These are phyloP conservation scores for Danio choprae DNA, from an alignment of 2,797 vertebrate genomes.

Conservation along the genomic window DNA sequence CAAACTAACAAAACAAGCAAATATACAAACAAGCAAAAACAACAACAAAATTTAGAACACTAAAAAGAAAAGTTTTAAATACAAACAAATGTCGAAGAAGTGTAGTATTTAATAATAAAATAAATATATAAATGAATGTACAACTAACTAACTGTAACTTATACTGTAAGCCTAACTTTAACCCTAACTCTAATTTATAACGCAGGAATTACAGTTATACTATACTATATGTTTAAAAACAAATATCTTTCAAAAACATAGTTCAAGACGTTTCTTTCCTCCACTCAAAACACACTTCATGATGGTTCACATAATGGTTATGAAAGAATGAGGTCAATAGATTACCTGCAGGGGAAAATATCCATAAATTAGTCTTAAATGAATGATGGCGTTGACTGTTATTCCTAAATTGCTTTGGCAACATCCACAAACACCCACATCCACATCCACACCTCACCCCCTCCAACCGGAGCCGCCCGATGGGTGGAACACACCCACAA, in stretches of 20 bases:
- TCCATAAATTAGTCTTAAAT: slow-evolving; percentile 54
- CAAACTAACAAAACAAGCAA: no score
- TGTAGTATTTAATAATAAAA: no score
- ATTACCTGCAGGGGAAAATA: slow-evolving; percentile 38
- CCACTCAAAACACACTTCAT: not conserved
- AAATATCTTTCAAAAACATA: not conserved
- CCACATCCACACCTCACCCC: not conserved
- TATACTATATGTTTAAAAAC: no score
- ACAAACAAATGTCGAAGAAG: no score
- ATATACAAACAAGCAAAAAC: no score
- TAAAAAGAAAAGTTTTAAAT: no score
- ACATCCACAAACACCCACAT: slow-evolving; percentile 6
- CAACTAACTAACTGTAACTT: no score
- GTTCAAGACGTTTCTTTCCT: not conserved
- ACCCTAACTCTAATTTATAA: no score
- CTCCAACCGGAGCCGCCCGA: not conserved
- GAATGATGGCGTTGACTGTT: slow-evolving; percentile 32
- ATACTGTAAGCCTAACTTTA: no score
- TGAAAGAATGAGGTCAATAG: slow-evolving; percentile 36
- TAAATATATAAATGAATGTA: no score
- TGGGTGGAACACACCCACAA: slow-evolving; percentile 7
- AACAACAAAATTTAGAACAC: no score
- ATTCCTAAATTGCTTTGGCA: slow-evolving; percentile 49
- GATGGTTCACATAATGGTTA: not conserved
- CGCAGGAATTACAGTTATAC: no score